Evolutionary conservation across 2,888 invertebrate species (phyloP).

Genomic region (Phengaris arion): DNA sequence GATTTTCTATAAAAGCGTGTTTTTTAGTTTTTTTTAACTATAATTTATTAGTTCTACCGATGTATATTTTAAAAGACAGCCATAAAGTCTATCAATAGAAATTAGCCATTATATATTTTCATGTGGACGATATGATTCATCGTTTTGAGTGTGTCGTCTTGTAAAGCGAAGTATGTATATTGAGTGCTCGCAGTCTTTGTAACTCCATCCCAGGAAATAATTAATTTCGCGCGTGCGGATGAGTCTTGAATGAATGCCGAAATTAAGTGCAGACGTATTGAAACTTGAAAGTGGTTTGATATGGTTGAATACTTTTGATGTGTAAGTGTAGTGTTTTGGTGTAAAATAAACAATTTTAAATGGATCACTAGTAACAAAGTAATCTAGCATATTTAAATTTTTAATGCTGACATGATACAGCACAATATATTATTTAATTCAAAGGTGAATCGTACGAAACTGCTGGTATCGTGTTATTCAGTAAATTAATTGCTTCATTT

Average conservation of each 20-base stretch:
- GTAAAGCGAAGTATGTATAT: not conserved
- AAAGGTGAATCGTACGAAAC: too few relatives aligned
- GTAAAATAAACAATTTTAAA: too few relatives aligned
- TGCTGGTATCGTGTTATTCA: too few relatives aligned
- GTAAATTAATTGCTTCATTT: too few relatives aligned
- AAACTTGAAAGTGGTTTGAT: not conserved
- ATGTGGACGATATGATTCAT: not conserved
- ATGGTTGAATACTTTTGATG: not conserved
- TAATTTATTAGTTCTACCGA: not conserved
- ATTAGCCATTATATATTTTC: not conserved
- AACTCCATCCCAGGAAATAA: not conserved
- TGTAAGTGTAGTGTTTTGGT: too few relatives aligned
- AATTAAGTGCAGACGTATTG: not conserved
- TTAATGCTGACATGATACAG: too few relatives aligned
- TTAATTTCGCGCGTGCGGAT: slow-evolving; percentile 8
- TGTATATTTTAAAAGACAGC: not conserved
- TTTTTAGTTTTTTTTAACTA: too few relatives aligned
- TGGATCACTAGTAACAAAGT: too few relatives aligned
- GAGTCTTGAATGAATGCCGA: not conserved
- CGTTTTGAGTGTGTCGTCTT: not conserved
- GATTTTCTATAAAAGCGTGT: too few relatives aligned
- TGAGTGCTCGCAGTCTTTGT: not conserved
- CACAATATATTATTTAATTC: too few relatives aligned
- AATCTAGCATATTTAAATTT: too few relatives aligned
- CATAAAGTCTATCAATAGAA: too few relatives aligned